Percentiles rank a stretch among this genome's conserved stretches.
These are phyloP conservation scores for Chrysochloris asiatica DNA, from an alignment of 2,113 vertebrate genomes.

Conservation along the genomic window DNA sequence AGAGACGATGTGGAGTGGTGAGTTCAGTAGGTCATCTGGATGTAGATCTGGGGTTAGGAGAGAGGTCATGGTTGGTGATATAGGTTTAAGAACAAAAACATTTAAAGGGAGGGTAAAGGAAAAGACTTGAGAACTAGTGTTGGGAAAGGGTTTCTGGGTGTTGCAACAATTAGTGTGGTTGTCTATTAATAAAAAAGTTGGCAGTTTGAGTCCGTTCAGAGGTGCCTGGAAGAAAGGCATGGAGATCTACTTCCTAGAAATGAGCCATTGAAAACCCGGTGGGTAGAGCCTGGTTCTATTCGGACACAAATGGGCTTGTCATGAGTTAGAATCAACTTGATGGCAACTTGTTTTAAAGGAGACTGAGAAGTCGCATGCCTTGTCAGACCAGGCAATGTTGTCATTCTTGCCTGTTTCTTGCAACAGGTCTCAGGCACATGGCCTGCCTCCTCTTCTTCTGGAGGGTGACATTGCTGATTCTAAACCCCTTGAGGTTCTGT, in stretches of 20 bases:
- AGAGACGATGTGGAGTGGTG: background rate
- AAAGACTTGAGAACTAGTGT: background rate
- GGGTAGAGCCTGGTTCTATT: background rate
- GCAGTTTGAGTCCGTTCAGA: background rate
- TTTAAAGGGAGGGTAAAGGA: too few relatives aligned
- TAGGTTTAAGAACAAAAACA: background rate
- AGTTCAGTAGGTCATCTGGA: background rate
- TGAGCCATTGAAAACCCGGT: background rate
- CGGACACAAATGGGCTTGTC: background rate
- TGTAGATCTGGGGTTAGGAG: background rate
- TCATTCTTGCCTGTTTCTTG: background rate
- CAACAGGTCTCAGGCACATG: fast-evolving
- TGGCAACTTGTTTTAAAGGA: background rate
- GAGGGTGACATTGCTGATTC: background rate
- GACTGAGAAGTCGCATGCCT: background rate
- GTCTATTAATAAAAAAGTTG: background rate
- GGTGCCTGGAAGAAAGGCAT: background rate
- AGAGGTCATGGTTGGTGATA: background rate
- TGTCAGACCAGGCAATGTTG: background rate
- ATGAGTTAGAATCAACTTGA: background rate
- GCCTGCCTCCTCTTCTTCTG: background rate
- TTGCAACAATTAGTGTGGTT: background rate
- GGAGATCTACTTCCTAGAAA: background rate
- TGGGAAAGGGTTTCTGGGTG: background rate
- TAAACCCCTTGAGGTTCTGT: background rate